Base-by-base conservation (phyloP, 2,797 vertebrate species). In the Channallabes apus region DNA sequence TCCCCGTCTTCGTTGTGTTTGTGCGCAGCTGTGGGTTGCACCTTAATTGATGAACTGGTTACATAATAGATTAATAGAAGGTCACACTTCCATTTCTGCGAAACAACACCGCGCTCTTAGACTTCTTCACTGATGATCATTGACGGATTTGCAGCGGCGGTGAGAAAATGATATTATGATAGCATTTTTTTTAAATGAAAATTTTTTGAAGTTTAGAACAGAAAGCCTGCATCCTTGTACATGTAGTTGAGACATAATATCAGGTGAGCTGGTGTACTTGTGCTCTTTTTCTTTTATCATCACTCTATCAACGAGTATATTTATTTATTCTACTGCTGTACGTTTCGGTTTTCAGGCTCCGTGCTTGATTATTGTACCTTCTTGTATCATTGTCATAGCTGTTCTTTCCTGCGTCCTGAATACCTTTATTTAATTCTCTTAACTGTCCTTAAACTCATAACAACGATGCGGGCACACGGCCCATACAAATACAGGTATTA, bases 21-120 rank as follows among this genome's bases (percentile, higher is more conserved):
- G 80, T 81, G 38, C 58, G 32, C 61, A 62, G 78, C 35, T 72
- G n/a, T 85, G 54, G n/a, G 32, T 84, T 73, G 59, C 59, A 61
- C 32, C n/a, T 84, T 85, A 86, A 89, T 87, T 88, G 92, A 94
- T 93, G 89, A 89, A 58, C 88, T 87, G 88, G 88, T 91, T 85
- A 89, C 86, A 82, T 78, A 86, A 89, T 91, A 90, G 86, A 84
- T 91, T 82, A 87, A 89, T 86, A 83, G 73, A 86, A 86, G 75
- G 82, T 87, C 80, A 87, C 67, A 58, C 72, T 84, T 84, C 27
- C 78, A 87, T 12, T 64, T 87, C 64, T 38, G 84, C 59, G 79
- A 79, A 87, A 61, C 72, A 64, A 78, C 80, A 64, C 65, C 18
- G 29, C 29, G 76, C 65, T 80, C 73, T 75, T 85, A 84, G 73